Percentiles rank a stretch among this genome's conserved stretches.
phyloP scores from a whole-genome alignment of 2,797 vertebrate species.

The Peromyscus eremicus region DNA sequence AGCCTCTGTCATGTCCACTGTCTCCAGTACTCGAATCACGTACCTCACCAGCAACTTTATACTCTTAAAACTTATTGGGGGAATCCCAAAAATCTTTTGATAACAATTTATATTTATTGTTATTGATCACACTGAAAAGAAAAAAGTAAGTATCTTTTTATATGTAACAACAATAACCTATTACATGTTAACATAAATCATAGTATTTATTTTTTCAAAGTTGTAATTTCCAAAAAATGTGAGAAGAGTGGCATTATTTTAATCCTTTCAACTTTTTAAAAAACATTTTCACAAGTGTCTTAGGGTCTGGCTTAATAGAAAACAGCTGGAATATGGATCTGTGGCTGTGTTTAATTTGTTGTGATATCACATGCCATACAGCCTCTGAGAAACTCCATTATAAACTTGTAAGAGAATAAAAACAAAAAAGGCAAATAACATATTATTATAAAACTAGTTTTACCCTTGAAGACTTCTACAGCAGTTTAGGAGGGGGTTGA shows the following conservation, averaged over 20 bases:
- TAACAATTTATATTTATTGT: background rate
- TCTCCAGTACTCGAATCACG: background rate
- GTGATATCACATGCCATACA: slow-evolving; percentile 42
- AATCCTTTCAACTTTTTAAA: slow-evolving; percentile 38
- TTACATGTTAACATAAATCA: slow-evolving; percentile 38
- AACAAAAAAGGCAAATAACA: slow-evolving; percentile 50
- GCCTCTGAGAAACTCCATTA: slow-evolving; percentile 37
- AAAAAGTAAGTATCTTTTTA: slow-evolving; percentile 41
- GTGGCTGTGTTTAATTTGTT: slow-evolving; percentile 48
- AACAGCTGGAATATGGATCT: slow-evolving; percentile 62
- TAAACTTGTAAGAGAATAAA: slow-evolving; percentile 47
- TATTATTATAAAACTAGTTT: slow-evolving; percentile 34
- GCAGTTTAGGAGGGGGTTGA: background rate
- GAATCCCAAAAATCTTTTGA: slow-evolving; percentile 6
- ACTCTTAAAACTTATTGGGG: background rate
- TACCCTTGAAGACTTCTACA: slow-evolving; percentile 14
- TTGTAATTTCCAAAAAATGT: background rate
- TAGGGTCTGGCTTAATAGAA: slow-evolving; percentile 49
- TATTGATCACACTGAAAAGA: slow-evolving; percentile 56
- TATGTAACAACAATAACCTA: slow-evolving; percentile 17
- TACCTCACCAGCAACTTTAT: slow-evolving; percentile 6
- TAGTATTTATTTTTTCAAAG: slow-evolving; percentile 31
- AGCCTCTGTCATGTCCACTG: background rate
- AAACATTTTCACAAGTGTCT: slow-evolving; percentile 26
- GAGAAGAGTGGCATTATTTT: slow-evolving; percentile 17